These are phyloP conservation scores for Solea solea DNA, from an alignment of 2,113 vertebrate species.

Conservation along the genomic window DNA sequence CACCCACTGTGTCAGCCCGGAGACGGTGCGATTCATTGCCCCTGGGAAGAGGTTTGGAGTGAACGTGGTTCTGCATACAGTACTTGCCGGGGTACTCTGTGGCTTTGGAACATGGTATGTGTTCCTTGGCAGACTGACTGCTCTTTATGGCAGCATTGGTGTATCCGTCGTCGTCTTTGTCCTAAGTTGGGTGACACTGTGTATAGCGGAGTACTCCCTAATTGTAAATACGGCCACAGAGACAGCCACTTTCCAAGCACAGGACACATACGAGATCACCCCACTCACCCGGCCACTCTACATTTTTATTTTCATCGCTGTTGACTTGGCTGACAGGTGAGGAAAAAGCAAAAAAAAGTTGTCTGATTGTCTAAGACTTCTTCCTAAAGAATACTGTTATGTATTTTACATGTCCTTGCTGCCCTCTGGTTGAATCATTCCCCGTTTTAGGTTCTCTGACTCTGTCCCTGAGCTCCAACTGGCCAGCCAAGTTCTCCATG, in stretches of 20 bases:
- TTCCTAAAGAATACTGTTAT: neutral
- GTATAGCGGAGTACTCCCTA: conserved; percentile 94
- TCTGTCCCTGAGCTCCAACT: conserved; percentile 86
- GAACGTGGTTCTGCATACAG: conserved; percentile 89
- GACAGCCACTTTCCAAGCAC: conserved; percentile 94
- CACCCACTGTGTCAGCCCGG: conserved; percentile 89
- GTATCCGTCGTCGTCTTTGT: conserved; percentile 87
- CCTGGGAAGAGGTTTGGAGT: conserved; percentile 92
- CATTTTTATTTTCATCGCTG: conserved; percentile 90
- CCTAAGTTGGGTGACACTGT: conserved; percentile 93
- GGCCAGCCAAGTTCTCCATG: conserved; percentile 91
- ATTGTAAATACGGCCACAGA: conserved; percentile 94
- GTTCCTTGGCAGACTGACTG: conserved; percentile 87
- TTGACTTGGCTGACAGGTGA: conserved; percentile 95
- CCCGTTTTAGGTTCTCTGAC: conserved; percentile 83
- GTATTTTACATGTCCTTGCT: neutral
- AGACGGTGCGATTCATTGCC: conserved; percentile 94
- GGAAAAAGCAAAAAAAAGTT: conserved; percentile 2
- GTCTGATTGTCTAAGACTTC: conserved; percentile 36
- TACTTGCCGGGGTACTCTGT: conserved; percentile 90
- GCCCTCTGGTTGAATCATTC: neutral
- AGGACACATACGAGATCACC: conserved; percentile 95
- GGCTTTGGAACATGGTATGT: conserved; percentile 96
- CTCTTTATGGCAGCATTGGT: conserved; percentile 85
- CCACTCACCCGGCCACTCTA: conserved; percentile 94